Evolutionary conservation across 2,113 vertebrate genomes (phyloP).

Genomic region (Gyps fulvus): DNA sequence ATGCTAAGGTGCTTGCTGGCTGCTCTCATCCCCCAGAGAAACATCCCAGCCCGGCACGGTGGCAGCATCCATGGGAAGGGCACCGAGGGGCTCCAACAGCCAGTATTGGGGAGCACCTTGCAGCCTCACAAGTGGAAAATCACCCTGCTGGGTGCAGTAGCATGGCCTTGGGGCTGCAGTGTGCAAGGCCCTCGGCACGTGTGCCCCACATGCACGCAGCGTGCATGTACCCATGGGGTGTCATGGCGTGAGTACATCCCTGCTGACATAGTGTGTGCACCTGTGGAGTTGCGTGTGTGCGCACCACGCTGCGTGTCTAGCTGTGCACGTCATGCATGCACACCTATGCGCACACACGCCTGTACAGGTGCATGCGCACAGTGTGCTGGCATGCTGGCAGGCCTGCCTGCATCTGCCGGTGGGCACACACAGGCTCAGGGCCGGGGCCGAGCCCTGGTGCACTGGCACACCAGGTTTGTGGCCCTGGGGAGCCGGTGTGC

Average conservation of each 20-base stretch:
- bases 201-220: accelerated
- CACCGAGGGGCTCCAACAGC: accelerated
- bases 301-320: accelerated
- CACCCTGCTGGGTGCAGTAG: accelerated
- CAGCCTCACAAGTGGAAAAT: background rate
- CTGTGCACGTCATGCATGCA: accelerated
- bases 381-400: background rate
- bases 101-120: background rate
- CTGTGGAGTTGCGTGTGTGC: accelerated
- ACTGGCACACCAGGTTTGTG: background rate
- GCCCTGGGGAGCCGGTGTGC: background rate
- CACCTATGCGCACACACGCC: accelerated
- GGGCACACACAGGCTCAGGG: accelerated
- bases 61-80: background rate
- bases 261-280: accelerated
- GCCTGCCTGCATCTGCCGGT: background rate
- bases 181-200: accelerated
- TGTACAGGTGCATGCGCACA: accelerated
- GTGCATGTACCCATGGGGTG: accelerated
- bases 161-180: background rate
- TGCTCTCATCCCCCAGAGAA: background rate
- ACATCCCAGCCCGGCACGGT: accelerated
- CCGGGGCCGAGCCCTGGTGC: accelerated
- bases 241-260: background rate
- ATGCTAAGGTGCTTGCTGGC: background rate